A percentile compares a stretch with the other conserved stretches of the same genome.
Evolutionary conservation across 2,797 vertebrate genomes (phyloP).

Genomic region (Crypturellus tataupa): DNA sequence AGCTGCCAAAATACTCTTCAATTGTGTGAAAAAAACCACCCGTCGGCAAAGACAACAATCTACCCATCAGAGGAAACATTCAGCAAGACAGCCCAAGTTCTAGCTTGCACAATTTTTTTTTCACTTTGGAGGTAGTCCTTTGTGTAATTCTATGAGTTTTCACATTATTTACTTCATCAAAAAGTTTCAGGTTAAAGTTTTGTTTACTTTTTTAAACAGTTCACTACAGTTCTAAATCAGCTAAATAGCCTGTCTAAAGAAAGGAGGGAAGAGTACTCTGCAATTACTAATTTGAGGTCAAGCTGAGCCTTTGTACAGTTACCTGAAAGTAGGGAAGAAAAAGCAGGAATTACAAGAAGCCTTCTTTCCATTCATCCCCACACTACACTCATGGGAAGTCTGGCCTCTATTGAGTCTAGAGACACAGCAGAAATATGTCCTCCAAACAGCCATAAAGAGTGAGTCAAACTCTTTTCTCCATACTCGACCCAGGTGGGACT

Average conservation of each 20-base stretch:
- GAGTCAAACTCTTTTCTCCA: neutral
- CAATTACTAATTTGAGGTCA: neutral
- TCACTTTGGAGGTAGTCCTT: neutral
- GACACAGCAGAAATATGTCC: accelerated
- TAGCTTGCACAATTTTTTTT: neutral
- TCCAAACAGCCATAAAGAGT: accelerated
- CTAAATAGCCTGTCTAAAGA: neutral
- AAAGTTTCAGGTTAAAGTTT: neutral
- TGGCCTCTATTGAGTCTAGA: neutral
- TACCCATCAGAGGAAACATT: neutral
- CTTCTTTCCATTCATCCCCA: neutral
- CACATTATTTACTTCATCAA: neutral
- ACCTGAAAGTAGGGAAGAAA: neutral
- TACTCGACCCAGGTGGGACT: accelerated
- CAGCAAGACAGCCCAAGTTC: neutral
- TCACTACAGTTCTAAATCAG: neutral
- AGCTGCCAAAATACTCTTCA: constrained; percentile 7
- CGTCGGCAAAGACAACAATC: constrained; percentile 3
- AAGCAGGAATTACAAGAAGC: neutral
- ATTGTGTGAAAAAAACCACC: neutral
- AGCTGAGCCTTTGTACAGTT: neutral
- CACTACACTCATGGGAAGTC: neutral
- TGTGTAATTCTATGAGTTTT: neutral
- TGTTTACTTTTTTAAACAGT: neutral
- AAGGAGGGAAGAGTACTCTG: neutral